phyloP scores from a whole-genome alignment of 2,113 vertebrate genomes.

The Eulacestoma nigropectus region DNA sequence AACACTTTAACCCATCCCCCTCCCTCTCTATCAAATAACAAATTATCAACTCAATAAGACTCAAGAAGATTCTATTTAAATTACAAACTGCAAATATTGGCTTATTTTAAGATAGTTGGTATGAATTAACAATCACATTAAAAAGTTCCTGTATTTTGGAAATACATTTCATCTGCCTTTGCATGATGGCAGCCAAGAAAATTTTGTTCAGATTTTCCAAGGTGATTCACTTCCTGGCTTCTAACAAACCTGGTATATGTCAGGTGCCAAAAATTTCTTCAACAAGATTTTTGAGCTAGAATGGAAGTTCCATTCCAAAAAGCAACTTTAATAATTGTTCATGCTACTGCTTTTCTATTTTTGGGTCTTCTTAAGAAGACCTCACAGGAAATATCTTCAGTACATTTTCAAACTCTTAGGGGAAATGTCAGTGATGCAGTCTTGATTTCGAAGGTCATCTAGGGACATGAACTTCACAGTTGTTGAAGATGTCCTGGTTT shows the following conservation, averaged over 20 bases:
- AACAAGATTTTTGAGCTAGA: neutral
- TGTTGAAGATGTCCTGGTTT: neutral
- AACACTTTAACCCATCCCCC: fast-evolving
- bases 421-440: neutral
- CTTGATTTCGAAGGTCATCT: neutral
- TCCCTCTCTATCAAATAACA: neutral
- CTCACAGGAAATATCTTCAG: neutral
- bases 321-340: neutral
- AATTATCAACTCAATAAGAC: neutral
- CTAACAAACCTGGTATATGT: neutral
- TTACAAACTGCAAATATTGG: neutral
- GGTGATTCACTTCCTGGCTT: conserved; percentile 31
- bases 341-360: neutral
- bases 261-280: neutral
- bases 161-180: neutral
- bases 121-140: neutral
- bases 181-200: neutral
- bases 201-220: conserved; percentile 31
- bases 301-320: neutral
- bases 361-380: neutral
- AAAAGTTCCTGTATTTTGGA: neutral
- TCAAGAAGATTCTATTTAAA: neutral
- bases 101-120: neutral
- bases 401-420: neutral
- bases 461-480: neutral